Base-by-base conservation (phyloP, 37 sponge, comb jelly and placozoan species). In the Petrosia ficiformis region DNA sequence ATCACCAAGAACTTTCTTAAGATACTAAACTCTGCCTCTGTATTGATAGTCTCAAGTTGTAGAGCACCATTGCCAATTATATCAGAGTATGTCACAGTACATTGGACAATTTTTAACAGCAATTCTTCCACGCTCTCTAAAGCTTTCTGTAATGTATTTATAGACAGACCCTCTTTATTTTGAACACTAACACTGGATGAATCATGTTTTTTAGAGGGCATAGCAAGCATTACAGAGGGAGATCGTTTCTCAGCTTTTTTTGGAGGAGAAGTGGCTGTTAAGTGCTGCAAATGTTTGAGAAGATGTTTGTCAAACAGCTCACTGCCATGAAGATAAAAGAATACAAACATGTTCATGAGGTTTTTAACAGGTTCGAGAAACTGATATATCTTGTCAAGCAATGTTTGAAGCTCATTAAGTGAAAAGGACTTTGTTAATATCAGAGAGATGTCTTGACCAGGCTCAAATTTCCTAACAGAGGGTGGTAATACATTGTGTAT, bases 21-120 rank as follows among this genome's bases (percentile, higher is more conserved):
- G 4, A 42, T 71, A 4, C 3, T 22, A 71, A 71, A 71, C 52
- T 71, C 72, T 44, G 29, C 43, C 21, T 71, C 72, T 37, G 44
- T 44, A 31, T 71, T 44, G 28, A 71, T n/a, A n/a, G 44, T 42
- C 22, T 59, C 64, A 1, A 83, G 64, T 28, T 68, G 60, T 16
- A 77, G 65, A 29, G 44, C 42, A 3, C 78, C 88, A 3, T 77
- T 74, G 4, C 82, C 88, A 54, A 82, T 59, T 29, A 88, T 77
- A 34, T 88, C 83, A 56, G 68, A 34, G 54, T 88, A 88, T 22
- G 78, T 78, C 21, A 75, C 88, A 2, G 54, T 78, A 34, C 88
- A 83, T 30, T 58, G n/a, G 32, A 86, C 68, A 3, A 86, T 34
- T 56, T 69, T 86, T 4, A 41, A 39, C 60, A 88, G 60, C 2